Conservation (phyloP, 2,113 vertebrate species). For the Nibea coibor region DNA sequence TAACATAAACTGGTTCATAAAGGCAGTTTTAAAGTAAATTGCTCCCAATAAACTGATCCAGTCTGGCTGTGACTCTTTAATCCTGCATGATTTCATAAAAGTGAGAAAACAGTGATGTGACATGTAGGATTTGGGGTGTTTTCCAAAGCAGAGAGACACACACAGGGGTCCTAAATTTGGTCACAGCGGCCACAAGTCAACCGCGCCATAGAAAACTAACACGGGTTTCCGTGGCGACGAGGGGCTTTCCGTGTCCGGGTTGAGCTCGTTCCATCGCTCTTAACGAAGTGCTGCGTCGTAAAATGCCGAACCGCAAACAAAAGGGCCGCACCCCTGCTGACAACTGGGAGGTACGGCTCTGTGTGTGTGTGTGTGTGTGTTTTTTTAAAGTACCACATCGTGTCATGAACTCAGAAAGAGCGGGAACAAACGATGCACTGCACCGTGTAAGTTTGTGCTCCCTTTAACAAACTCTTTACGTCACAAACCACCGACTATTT, state of each 20-base stretch:
- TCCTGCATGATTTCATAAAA: conserved; percentile 56
- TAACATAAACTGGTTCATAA: conserved; percentile 37
- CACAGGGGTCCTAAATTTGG: conserved; percentile 39
- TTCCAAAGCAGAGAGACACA: conserved; percentile 25
- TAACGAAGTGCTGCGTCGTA: conserved; percentile 67
- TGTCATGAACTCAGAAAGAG: conserved; percentile 6
- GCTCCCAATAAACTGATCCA: conserved; percentile 37
- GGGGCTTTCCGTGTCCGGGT: conserved; percentile 48
- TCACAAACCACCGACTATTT: no score
- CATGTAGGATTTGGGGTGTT: conserved; percentile 6
- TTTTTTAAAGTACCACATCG: conserved; percentile 17
- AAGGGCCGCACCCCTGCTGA: conserved; percentile 51
- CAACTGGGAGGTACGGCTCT: conserved; percentile 16
- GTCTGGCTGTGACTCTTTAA: conserved; percentile 35
- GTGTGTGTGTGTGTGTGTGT: conserved; percentile 11
- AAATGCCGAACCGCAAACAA: conserved; percentile 66
- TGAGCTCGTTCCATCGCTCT: conserved; percentile 29
- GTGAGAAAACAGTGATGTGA: conserved; percentile 39
- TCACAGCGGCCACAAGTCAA: conserved; percentile 33
- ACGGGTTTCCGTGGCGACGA: conserved; percentile 24
- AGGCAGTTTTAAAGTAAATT: conserved; percentile 1
- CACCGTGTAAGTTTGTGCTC: no score
- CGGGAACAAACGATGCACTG: neutral
- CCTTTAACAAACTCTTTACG: no score
- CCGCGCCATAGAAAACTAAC: conserved; percentile 56